A percentile compares a stretch with the other conserved stretches of the same genome.
These are phyloP conservation scores for Scaptomyza tumidula DNA, from an alignment of 2,888 invertebrate species.

Conservation along the genomic window DNA sequence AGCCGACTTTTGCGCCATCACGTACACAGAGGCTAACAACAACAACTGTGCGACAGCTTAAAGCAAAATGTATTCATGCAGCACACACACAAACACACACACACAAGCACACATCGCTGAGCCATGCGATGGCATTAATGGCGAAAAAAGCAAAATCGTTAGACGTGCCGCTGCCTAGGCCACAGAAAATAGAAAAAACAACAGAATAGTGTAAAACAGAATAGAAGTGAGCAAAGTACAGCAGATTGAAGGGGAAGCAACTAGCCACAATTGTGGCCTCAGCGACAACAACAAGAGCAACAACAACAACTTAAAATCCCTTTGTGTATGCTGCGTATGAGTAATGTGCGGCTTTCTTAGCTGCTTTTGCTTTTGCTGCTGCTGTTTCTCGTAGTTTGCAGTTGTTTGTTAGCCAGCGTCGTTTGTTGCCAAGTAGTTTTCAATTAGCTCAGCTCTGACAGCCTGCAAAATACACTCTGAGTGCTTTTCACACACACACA, in stretches of 20 bases:
- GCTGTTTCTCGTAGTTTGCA: conserved; percentile 40
- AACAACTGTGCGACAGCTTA: conserved; percentile 62
- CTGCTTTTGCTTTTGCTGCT: conserved; percentile 26
- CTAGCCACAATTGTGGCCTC: conserved; percentile 47
- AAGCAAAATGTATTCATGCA: conserved; percentile 68
- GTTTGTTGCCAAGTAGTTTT: conserved; percentile 64
- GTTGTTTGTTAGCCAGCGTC: conserved; percentile 25
- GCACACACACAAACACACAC: conserved; percentile 28
- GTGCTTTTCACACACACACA: conserved; percentile 42
- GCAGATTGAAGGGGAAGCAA: conserved; percentile 13
- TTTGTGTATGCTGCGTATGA: conserved; percentile 66
- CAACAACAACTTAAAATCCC: conserved; percentile 19
- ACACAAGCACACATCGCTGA: conserved; percentile 28
- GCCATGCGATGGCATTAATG: conserved; percentile 72
- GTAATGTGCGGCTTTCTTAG: conserved; percentile 72
- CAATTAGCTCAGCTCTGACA: conserved; percentile 68
- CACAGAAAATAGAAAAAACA: conserved; percentile 21
- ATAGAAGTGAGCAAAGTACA: conserved; percentile 6
- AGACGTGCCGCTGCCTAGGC: conserved; percentile 63
- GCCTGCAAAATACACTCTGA: conserved; percentile 41
- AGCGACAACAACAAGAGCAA: conserved; percentile 25
- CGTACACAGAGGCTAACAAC: conserved; percentile 47
- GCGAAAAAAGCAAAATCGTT: conserved; percentile 66
- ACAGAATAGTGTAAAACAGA: conserved; percentile 12
- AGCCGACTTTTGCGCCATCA: conserved; percentile 43